Evolutionary conservation across 2,113 vertebrate species (phyloP).

Genomic region (Zapornia atra): DNA sequence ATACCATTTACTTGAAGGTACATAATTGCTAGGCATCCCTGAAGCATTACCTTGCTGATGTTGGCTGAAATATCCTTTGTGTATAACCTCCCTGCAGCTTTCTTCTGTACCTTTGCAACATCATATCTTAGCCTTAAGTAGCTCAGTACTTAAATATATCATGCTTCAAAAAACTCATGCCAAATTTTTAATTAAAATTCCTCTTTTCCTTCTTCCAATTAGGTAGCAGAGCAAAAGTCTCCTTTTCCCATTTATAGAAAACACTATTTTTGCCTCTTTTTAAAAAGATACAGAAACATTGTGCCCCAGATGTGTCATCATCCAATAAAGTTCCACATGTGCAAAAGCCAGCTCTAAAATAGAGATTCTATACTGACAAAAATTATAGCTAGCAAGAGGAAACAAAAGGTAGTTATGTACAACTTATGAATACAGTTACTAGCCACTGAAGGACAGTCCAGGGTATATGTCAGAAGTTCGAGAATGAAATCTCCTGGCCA

Average conservation of each 20-base stretch:
- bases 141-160: not conserved
- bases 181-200: not conserved
- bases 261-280: not conserved
- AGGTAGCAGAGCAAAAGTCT: not conserved
- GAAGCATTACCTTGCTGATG: not conserved
- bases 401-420: not conserved
- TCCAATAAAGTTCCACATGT: not conserved
- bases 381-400: conserved; percentile 1
- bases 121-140: not conserved
- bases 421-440: not conserved
- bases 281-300: not conserved
- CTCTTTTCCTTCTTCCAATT: not conserved
- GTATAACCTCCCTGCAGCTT: not conserved
- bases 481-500: not conserved
- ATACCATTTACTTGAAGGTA: not conserved
- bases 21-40: not conserved
- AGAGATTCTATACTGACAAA: not conserved
- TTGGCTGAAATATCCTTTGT: not conserved
- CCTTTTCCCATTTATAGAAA: not conserved
- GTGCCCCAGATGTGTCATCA: conserved; percentile 1
- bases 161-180: not conserved
- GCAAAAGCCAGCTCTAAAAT: conserved; percentile 1
- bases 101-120: not conserved
- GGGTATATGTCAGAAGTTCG: not conserved
- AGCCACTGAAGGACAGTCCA: not conserved